Conservation (phyloP, 2,797 vertebrate genomes). For the Graptemys geographica region DNA sequence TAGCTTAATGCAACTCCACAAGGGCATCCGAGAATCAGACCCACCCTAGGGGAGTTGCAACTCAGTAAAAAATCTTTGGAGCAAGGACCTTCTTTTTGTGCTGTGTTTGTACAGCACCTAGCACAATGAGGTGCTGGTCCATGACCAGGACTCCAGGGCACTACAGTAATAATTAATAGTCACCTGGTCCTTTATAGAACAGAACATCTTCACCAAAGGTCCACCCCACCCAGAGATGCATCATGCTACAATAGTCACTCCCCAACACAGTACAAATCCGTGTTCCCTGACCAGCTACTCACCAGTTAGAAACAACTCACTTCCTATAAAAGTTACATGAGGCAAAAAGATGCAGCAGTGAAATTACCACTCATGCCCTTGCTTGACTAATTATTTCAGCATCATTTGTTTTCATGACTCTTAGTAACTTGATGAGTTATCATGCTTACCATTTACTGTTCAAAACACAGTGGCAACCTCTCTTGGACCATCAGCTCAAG, state of each 20-base stretch:
- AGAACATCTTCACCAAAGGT: neutral
- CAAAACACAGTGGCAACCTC: accelerated
- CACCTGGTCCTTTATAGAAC: neutral
- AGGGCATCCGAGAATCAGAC: neutral
- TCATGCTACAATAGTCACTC: accelerated
- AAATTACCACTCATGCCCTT: neutral
- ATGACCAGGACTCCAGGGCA: neutral
- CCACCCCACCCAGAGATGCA: neutral
- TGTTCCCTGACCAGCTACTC: neutral
- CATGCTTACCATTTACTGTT: accelerated
- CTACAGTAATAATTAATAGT: accelerated
- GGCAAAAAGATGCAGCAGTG: neutral
- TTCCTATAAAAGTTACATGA: neutral
- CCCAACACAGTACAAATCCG: neutral
- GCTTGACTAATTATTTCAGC: neutral
- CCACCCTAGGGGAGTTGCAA: accelerated
- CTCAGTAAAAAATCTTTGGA: neutral
- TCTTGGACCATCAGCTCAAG: accelerated
- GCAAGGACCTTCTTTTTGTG: neutral
- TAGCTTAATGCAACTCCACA: neutral
- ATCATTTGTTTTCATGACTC: neutral
- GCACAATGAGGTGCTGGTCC: neutral
- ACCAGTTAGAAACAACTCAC: neutral
- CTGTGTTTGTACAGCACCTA: neutral
- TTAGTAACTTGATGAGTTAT: neutral